Evolutionary conservation across 1,140 invertebrate species (phyloP).

Genomic region (Ceratina australensis): DNA sequence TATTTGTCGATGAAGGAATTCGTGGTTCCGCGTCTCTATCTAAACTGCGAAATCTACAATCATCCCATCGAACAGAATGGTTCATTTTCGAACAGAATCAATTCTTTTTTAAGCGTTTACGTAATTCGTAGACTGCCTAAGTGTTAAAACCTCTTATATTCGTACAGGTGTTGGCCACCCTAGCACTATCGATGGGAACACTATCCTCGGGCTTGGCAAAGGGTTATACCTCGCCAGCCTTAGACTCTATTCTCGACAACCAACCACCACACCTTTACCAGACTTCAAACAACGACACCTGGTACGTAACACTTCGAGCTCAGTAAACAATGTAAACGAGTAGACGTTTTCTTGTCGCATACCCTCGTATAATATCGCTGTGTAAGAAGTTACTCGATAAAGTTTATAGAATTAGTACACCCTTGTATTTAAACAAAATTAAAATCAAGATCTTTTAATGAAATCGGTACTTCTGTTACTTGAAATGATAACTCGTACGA

Average conservation of each 20-base stretch:
- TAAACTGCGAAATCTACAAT: not conserved
- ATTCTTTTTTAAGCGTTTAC: too few relatives aligned
- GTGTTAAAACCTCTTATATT: not conserved
- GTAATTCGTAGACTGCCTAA: not conserved
- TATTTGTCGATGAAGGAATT: constrained; percentile 33
- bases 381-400: too few relatives aligned
- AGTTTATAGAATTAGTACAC: too few relatives aligned
- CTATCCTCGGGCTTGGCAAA: constrained; percentile 90
- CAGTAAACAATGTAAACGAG: too few relatives aligned
- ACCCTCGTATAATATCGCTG: too few relatives aligned
- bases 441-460: too few relatives aligned
- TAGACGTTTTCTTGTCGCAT: too few relatives aligned
- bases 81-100: too few relatives aligned
- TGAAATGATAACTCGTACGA: too few relatives aligned
- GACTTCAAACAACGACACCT: constrained; percentile 73
- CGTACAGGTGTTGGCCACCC: constrained; percentile 85
- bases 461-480: too few relatives aligned
- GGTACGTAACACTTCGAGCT: constrained; percentile 61
- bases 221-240: constrained; percentile 90
- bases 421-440: too few relatives aligned
- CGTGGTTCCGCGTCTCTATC: not conserved
- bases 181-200: constrained; percentile 89
- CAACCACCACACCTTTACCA: constrained; percentile 74
- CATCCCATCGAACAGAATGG: not conserved
- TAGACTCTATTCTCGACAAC: constrained; percentile 88